A percentile compares a stretch with the other conserved stretches of the same genome.
phyloP scores from a whole-genome alignment of 1,140 invertebrate genomes.

The Bombus waltoni region DNA sequence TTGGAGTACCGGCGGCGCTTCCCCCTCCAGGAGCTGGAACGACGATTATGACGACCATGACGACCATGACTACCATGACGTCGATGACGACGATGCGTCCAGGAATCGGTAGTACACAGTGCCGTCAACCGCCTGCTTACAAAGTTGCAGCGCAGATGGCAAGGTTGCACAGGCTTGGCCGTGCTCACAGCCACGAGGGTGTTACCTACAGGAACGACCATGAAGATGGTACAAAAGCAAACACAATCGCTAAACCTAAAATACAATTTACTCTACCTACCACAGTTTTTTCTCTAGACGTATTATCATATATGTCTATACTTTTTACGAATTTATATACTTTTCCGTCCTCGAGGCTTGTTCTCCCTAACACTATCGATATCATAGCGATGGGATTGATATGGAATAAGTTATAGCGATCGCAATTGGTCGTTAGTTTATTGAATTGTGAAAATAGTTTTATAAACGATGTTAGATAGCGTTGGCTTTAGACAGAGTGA shows the following conservation, averaged over 20 bases:
- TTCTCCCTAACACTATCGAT: slow-evolving; percentile 18
- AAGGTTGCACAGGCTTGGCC: slow-evolving; percentile 88
- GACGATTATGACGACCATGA: slow-evolving; percentile 64
- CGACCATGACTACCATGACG: slow-evolving; percentile 58
- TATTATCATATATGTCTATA: background rate
- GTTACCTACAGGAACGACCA: slow-evolving; percentile 86
- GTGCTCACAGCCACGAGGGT: slow-evolving; percentile 93
- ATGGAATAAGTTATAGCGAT: background rate
- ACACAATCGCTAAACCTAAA: slow-evolving; percentile 56
- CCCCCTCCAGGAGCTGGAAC: slow-evolving; percentile 70
- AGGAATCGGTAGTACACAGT: slow-evolving; percentile 71
- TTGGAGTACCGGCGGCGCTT: slow-evolving; percentile 75
- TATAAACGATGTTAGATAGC: too few species aligned
- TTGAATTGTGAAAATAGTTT: background rate
- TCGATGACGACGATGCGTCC: slow-evolving; percentile 68
- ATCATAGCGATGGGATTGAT: slow-evolving; percentile 15
- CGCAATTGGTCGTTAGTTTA: background rate
- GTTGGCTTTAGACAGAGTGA: background rate
- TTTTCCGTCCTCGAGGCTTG: slow-evolving; percentile 7
- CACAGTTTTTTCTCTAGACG: slow-evolving; percentile 22
- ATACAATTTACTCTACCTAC: slow-evolving; percentile 30
- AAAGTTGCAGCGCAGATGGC: slow-evolving; percentile 92
- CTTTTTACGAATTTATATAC: background rate
- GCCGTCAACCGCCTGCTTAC: slow-evolving; percentile 88
- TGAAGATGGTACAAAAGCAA: slow-evolving; percentile 88